Evolutionary conservation across 1,140 invertebrate genomes (phyloP).

Genomic region (Drosophila ficusphila): DNA sequence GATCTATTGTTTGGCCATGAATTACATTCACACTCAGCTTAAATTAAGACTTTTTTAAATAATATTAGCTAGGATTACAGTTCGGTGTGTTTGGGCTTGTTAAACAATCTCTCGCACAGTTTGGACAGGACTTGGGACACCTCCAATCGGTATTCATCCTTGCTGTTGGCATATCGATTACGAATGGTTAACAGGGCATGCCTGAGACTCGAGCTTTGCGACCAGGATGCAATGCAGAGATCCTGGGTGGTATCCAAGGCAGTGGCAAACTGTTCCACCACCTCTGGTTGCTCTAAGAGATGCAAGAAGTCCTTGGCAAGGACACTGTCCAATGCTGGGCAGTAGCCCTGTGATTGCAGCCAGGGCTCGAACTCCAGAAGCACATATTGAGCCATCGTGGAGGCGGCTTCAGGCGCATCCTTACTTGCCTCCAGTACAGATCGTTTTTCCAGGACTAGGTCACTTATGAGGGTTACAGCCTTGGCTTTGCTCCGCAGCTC

Average conservation of each 20-base stretch:
- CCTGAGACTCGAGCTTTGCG: conserved; percentile 51
- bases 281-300: conserved; percentile 68
- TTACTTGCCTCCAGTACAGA: conserved; percentile 41
- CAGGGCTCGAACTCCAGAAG: conserved; percentile 64
- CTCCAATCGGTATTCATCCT: conserved; percentile 73
- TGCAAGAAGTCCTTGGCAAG: conserved; percentile 46
- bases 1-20: conserved; percentile 33
- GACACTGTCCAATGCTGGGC: conserved; percentile 47
- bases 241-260: conserved; percentile 50
- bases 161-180: conserved; percentile 56
- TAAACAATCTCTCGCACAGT: conserved; percentile 50
- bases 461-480: conserved; percentile 67
- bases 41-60: conserved; percentile 5
- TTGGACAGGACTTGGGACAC: conserved; percentile 49
- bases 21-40: conserved; percentile 31
- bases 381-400: conserved; percentile 63
- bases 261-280: conserved; percentile 64
- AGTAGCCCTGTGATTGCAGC: conserved; percentile 64
- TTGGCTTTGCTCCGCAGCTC: conserved; percentile 75
- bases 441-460: conserved; percentile 67
- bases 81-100: conserved; percentile 62
- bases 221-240: conserved; percentile 64
- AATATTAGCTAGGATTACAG: conserved; percentile 52
- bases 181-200: conserved; percentile 64
- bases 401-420: conserved; percentile 24